These are phyloP conservation scores for Clusia tigrina DNA, from an alignment of 2,888 invertebrate species.

Conservation along the genomic window DNA sequence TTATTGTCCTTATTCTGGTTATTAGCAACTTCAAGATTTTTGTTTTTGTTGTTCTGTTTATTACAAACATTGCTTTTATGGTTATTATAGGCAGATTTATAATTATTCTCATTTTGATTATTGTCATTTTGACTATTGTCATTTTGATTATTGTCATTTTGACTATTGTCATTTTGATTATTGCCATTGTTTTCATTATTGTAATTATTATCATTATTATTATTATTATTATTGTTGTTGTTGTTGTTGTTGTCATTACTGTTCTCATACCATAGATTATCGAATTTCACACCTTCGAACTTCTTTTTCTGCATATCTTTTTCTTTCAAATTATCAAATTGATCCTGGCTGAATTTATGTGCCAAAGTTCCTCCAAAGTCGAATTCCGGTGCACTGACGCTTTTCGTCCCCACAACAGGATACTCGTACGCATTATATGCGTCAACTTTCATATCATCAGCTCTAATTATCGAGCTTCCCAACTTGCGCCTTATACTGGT, in stretches of 20 bases:
- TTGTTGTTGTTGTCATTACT: neutral
- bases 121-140: neutral
- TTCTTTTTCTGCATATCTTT: slow-evolving; percentile 18
- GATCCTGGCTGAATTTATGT: slow-evolving; percentile 14
- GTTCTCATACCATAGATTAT: slow-evolving; percentile 33
- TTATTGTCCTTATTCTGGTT: slow-evolving; percentile 1
- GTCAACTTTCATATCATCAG: neutral
- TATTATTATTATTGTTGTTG: slow-evolving; percentile 21
- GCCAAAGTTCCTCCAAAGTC: slow-evolving; percentile 23
- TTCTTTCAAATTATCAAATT: slow-evolving; percentile 38
- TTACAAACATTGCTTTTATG: slow-evolving; percentile 13
- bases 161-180: slow-evolving; percentile 31
- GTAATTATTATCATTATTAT: slow-evolving; percentile 16
- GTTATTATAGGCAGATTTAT: slow-evolving; percentile 19
- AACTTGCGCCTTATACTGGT: neutral
- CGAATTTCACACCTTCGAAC: slow-evolving; percentile 30
- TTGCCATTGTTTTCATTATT: slow-evolving; percentile 24
- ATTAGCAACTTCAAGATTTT: neutral
- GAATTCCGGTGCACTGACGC: neutral
- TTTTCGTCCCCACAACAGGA: slow-evolving; percentile 4
- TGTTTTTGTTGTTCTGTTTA: slow-evolving; percentile 17
- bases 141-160: slow-evolving; percentile 14
- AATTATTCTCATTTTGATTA: neutral
- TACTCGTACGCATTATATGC: slow-evolving; percentile 28
- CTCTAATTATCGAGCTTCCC: neutral